Percentiles rank a stretch among this genome's conserved stretches.
Evolutionary conservation across 2,888 invertebrate species (phyloP).

Genomic region (Neoaliturus tenellus): DNA sequence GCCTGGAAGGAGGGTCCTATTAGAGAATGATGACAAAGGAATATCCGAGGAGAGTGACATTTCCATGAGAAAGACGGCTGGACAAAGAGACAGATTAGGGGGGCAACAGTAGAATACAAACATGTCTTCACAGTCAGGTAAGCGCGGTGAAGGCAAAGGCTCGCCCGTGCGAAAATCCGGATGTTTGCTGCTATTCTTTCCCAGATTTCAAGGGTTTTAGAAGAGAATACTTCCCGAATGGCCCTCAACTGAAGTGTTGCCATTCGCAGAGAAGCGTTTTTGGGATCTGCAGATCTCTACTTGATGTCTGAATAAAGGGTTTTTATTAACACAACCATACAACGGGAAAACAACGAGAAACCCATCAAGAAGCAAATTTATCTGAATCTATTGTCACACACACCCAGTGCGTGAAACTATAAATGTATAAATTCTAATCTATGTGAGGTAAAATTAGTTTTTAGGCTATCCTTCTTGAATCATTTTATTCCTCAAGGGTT

Average conservation of each 20-base stretch:
- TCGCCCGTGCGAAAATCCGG: conserved; percentile 51
- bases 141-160: background rate
- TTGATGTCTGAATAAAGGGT: too few relatives aligned
- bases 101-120: conserved; percentile 38
- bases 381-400: too few relatives aligned
- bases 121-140: background rate
- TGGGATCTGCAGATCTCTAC: too few relatives aligned
- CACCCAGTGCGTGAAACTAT: too few relatives aligned
- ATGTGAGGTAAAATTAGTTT: too few relatives aligned
- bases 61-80: conserved; percentile 34
- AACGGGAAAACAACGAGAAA: too few relatives aligned
- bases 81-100: conserved; percentile 33
- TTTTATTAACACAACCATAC: too few relatives aligned
- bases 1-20: conserved; percentile 27
- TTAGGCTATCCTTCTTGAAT: too few relatives aligned
- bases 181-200: conserved; percentile 31
- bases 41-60: conserved; percentile 36
- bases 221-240: background rate
- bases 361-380: too few relatives aligned
- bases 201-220: background rate
- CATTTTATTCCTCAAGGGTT: too few relatives aligned
- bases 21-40: conserved; percentile 48
- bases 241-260: background rate
- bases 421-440: too few relatives aligned
- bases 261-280: background rate